phyloP scores from a whole-genome alignment of 2,888 invertebrate genomes.

The Dione juno region DNA sequence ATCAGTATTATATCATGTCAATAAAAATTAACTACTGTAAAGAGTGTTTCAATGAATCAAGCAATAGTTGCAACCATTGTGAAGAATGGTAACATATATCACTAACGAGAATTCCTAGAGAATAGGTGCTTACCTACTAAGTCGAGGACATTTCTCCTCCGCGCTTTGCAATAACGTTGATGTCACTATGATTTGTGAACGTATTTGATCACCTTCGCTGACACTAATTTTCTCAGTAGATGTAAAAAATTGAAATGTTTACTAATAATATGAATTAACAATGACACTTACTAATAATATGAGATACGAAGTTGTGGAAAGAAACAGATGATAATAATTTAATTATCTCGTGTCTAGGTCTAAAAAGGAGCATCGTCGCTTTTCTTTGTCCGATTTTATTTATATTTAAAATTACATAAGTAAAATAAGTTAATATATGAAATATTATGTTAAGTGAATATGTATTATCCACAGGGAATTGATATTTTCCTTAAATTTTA shows the following conservation, averaged over 20 bases:
- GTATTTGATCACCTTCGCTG: conserved; percentile 58
- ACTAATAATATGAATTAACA: not conserved
- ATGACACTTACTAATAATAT: too few relatives aligned
- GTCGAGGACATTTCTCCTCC: conserved; percentile 59
- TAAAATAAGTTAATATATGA: too few relatives aligned
- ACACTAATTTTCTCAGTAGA: conserved; percentile 45
- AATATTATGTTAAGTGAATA: too few relatives aligned
- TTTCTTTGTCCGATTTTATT: too few relatives aligned
- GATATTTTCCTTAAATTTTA: too few relatives aligned
- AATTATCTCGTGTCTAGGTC: too few relatives aligned
- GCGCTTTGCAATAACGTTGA: conserved; percentile 69
- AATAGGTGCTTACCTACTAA: conserved; percentile 52
- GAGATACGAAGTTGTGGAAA: too few relatives aligned
- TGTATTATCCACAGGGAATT: too few relatives aligned
- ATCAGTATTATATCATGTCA: conserved; percentile 33
- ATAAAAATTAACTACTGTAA: conserved; percentile 39
- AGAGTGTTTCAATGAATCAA: conserved; percentile 44
- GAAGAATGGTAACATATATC: conserved; percentile 65
- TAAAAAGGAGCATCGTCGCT: too few relatives aligned
- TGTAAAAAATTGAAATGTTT: conserved; percentile 30
- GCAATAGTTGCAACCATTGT: conserved; percentile 53
- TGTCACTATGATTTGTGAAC: conserved; percentile 71
- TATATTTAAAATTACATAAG: too few relatives aligned
- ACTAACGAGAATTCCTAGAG: conserved; percentile 57
- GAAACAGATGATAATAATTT: not conserved